These are phyloP conservation scores for Prionailurus viverrinus DNA, from an alignment of 2,113 vertebrate species.

Conservation along the genomic window DNA sequence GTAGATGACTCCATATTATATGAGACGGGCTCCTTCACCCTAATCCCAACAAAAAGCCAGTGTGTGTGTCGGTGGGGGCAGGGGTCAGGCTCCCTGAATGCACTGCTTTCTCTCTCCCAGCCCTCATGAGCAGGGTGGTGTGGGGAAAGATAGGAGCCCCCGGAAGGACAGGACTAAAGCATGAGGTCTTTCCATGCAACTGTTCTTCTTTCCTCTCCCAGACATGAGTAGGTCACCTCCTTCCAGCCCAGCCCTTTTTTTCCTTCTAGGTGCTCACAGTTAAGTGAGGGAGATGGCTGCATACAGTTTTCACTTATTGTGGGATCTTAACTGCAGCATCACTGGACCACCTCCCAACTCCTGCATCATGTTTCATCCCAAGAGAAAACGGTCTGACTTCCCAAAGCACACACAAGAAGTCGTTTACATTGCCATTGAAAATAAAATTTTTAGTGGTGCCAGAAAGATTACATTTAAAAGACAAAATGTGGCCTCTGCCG, in stretches of 20 bases:
- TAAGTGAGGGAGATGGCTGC: neutral
- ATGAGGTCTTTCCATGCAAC: neutral
- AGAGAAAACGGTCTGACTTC: neutral
- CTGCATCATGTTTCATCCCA: neutral
- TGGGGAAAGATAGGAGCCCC: neutral
- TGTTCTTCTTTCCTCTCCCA: neutral
- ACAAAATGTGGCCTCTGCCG: neutral
- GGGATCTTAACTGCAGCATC: neutral
- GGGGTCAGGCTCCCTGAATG: too few species aligned
- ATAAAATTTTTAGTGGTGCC: neutral
- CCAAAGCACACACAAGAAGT: neutral
- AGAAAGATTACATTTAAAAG: neutral
- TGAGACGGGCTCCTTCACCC: neutral
- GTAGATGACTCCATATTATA: neutral
- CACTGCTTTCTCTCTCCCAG: neutral
- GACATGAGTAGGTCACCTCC: neutral
- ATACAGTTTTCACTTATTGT: neutral
- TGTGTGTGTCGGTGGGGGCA: neutral
- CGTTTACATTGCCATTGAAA: neutral
- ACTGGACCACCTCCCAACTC: neutral
- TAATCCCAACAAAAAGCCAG: neutral
- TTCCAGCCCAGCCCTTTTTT: neutral
- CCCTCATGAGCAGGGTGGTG: neutral
- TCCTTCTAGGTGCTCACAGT: neutral
- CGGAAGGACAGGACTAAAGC: neutral